Conservation (phyloP, 2,888 invertebrate species). For the Conistra vaccinii region DNA sequence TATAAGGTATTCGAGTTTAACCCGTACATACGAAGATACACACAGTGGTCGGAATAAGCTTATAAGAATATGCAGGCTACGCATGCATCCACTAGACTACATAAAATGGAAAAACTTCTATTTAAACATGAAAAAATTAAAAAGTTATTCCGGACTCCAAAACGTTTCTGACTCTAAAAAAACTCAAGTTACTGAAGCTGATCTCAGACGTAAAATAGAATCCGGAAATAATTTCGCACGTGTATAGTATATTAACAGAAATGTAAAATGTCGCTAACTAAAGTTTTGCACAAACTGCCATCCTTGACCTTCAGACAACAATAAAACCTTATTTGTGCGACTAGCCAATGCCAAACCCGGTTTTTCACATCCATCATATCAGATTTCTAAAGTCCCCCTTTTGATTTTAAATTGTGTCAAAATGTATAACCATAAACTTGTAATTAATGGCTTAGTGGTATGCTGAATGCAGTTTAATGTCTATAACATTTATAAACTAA, state of each 20-base stretch:
- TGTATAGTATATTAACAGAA: constrained; percentile 22
- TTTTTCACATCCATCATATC: constrained; percentile 50
- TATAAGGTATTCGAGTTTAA: constrained; percentile 9
- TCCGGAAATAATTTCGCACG: constrained; percentile 24
- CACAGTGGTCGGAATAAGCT: background rate
- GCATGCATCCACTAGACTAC: background rate
- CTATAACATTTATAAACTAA: background rate
- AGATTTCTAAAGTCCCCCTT: constrained; percentile 33
- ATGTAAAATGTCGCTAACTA: constrained; percentile 27
- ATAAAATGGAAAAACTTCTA: background rate
- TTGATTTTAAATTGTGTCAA: constrained; percentile 13
- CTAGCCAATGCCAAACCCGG: constrained; percentile 46
- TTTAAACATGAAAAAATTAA: background rate
- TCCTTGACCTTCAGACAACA: constrained; percentile 58
- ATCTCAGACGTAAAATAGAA: constrained; percentile 1
- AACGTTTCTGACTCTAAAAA: background rate
- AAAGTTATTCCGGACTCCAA: background rate
- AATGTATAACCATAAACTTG: background rate
- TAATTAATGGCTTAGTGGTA: background rate
- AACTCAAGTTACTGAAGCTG: no score
- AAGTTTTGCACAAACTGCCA: constrained; percentile 46
- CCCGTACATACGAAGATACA: background rate
- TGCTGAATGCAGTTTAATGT: background rate
- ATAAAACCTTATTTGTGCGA: constrained; percentile 63
- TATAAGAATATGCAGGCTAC: background rate